These are phyloP conservation scores for Panurus biarmicus DNA, from an alignment of 2,113 vertebrate genomes.

Conservation along the genomic window DNA sequence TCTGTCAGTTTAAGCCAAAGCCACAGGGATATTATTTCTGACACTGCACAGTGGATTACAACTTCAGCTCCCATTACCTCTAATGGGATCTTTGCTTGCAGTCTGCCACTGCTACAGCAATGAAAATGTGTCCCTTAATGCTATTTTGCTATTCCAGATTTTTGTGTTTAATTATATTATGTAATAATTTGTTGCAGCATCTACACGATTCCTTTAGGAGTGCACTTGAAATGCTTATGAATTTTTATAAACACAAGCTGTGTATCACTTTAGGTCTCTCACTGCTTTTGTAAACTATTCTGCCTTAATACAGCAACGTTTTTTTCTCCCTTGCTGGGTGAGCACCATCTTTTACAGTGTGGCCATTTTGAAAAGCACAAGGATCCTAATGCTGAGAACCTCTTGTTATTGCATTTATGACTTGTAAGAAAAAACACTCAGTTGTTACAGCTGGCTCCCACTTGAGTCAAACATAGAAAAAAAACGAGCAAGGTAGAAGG, in stretches of 20 bases:
- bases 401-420: not conserved
- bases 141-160: slow-evolving; percentile 8
- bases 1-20: slow-evolving; percentile 20
- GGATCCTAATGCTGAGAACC: not conserved
- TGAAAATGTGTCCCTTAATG: slow-evolving; percentile 33
- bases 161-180: slow-evolving; percentile 52
- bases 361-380: not conserved
- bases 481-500: not conserved
- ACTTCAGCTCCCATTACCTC: slow-evolving; percentile 34
- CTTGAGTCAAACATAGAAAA: not conserved
- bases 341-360: not conserved
- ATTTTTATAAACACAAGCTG: slow-evolving; percentile 37
- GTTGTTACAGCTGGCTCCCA: not conserved
- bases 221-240: not conserved
- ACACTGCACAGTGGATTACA: not conserved
- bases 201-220: not conserved
- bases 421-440: not conserved
- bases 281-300: not conserved
- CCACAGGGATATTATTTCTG: slow-evolving; percentile 25
- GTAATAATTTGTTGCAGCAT: slow-evolving; percentile 11
- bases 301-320: not conserved
- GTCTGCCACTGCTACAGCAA: not conserved
- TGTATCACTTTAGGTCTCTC: not conserved
- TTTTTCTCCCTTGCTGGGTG: not conserved
- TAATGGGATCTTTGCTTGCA: slow-evolving; percentile 36